Percentiles rank a stretch among this genome's conserved stretches.
phyloP scores from a whole-genome alignment of 2,888 invertebrate genomes.

The Dolomedes plantarius region DNA sequence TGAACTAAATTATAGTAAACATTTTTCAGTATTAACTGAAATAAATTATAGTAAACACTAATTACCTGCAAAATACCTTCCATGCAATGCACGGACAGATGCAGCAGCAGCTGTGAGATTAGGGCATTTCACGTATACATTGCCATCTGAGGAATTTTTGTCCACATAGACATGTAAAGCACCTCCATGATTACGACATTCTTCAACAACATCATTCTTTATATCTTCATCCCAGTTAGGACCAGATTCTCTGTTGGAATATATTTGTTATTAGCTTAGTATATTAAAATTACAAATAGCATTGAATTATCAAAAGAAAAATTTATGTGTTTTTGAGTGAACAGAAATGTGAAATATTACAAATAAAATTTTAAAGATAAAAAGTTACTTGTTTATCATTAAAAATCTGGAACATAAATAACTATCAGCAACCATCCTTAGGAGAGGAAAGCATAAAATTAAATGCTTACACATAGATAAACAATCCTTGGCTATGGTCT shows the following conservation, averaged over 20 bases:
- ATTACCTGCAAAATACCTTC: conserved; percentile 95
- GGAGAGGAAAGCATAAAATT: background rate
- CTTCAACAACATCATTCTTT: conserved; percentile 97
- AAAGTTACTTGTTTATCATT: conserved; percentile 4
- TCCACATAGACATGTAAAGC: conserved; percentile 96
- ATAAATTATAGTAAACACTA: no score
- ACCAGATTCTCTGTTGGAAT: conserved; percentile 82
- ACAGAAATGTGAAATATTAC: background rate
- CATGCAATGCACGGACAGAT: conserved; percentile 96
- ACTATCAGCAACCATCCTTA: conserved; percentile 9
- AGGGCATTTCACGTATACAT: conserved; percentile 99
- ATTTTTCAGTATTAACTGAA: no score
- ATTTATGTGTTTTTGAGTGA: background rate
- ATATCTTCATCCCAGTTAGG: conserved; percentile 94
- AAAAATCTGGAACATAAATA: conserved; percentile 7
- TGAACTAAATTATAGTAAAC: no score
- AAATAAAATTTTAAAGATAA: background rate
- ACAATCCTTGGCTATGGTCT: conserved; percentile 14
- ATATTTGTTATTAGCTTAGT: no score
- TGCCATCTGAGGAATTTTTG: conserved; percentile 93
- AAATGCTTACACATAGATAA: conserved; percentile 13
- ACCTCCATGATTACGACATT: conserved; percentile 98
- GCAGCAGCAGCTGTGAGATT: conserved; percentile 96
- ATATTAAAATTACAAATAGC: background rate
- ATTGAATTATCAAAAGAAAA: no score